Percentiles rank a stretch among this genome's conserved stretches.
Conservation (phyloP, 2,888 invertebrate genomes). For the Drosophila nr. medialis region DNA sequence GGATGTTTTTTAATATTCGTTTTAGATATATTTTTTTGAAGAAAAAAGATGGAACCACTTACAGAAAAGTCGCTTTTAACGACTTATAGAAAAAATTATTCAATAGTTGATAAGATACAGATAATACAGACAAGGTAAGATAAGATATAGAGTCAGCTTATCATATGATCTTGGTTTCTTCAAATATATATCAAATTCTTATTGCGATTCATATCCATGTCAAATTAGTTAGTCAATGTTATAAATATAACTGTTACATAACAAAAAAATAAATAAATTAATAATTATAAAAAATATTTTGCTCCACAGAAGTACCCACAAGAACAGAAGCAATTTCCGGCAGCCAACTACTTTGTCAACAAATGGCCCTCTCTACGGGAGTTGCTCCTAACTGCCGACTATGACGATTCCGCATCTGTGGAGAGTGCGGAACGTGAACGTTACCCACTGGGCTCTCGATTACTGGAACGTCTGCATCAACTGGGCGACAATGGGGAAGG, state of each 20-base stretch:
- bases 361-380: constrained; percentile 82
- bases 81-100: not conserved
- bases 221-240: too few species aligned
- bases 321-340: constrained; percentile 44
- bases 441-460: constrained; percentile 29
- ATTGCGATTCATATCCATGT: too few species aligned
- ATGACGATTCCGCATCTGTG: constrained; percentile 60
- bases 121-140: too few species aligned
- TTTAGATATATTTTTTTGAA: not conserved
- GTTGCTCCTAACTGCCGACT: constrained; percentile 70
- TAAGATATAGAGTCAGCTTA: too few species aligned
- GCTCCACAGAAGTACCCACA: constrained; percentile 37
- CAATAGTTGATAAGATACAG: not conserved
- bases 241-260: too few species aligned
- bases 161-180: too few species aligned
- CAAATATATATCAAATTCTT: too few species aligned
- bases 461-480: constrained; percentile 70
- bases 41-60: not conserved
- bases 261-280: not conserved
- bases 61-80: not conserved
- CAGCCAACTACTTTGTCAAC: constrained; percentile 61
- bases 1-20: not conserved
- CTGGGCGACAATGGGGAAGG: constrained; percentile 47
- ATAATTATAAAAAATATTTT: not conserved
- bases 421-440: constrained; percentile 54